Percentiles rank a stretch among this genome's conserved stretches.
Evolutionary conservation across 2,888 invertebrate genomes (phyloP).

Genomic region (Drosophila nr. fundita): DNA sequence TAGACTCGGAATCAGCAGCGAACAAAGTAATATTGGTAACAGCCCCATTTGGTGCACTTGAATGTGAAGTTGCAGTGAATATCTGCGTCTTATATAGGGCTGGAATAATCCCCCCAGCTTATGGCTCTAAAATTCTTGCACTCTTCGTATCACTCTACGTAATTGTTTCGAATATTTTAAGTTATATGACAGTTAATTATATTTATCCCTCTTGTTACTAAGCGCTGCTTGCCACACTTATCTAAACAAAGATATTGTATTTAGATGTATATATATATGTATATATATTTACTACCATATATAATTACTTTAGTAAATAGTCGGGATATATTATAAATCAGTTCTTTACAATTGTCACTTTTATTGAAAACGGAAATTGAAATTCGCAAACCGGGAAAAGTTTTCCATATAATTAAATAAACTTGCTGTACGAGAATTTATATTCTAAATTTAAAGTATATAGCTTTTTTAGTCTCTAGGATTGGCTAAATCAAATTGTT

Average conservation of each 20-base stretch:
- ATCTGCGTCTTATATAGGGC: conserved; percentile 43
- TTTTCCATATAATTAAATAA: too few relatives aligned
- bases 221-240: conserved; percentile 88
- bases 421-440: too few relatives aligned
- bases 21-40: conserved; percentile 21
- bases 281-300: not conserved
- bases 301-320: not conserved
- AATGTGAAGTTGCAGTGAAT: not conserved
- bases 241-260: conserved; percentile 66
- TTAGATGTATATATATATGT: not conserved
- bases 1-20: conserved; percentile 12
- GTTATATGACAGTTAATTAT: not conserved
- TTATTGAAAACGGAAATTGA: too few relatives aligned
- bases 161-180: conserved; percentile 17
- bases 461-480: too few relatives aligned
- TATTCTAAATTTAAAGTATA: too few relatives aligned
- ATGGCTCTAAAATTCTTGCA: conserved; percentile 10
- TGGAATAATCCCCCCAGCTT: conserved; percentile 16
- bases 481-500: too few relatives aligned
- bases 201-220: not conserved
- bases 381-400: too few relatives aligned
- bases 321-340: too few relatives aligned
- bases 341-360: too few relatives aligned
- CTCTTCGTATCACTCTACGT: not conserved
- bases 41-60: conserved; percentile 35